Base-by-base conservation (phyloP, 2,113 vertebrate species). In the Pelobates fuscus region DNA sequence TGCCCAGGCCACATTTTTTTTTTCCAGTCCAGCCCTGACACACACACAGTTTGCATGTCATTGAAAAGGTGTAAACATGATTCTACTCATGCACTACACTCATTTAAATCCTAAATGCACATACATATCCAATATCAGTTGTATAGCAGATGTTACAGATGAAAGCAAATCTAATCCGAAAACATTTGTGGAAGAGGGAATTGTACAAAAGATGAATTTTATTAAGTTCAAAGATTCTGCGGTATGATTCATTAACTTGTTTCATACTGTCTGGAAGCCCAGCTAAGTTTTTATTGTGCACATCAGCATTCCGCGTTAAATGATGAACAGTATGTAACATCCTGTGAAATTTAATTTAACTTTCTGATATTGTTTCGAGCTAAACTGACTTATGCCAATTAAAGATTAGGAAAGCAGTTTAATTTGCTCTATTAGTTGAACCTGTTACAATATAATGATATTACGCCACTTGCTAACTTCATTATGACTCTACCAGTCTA, bases 401-500 rank as follows among this genome's bases (percentile, higher is more conserved):
- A 46, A 67, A 57, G 18, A 57, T 37, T 20, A 20, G 49, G 55
- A 49, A n/a, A 49, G 11, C n/a, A 15, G 66, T 32, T 57, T 2
- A 37, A 10, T 68, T 32, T 32, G 18, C 25, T 20, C 14, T n/a
- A 21, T 30, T 68, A 30, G 49, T 18, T 55, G 12, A 68, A 23
- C 49, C 60, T 62, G 4, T 20, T 54, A 32, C 15, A 30, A 37
- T 23, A 54, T 23, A 21, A 68, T 55, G 20, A 37, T 25, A 68
- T 68, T 32, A 37, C 15, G 20, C 44, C n/a, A 12, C 46, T 67
- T 54, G 5, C 26, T 20, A 54, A 67, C 25, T 62, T 67, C 24
- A n/a, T 67, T 67, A 54, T n/a, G 26, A 68, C n/a, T 62, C 30
- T 24, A 32, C 10, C 20, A 55, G 27, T 55, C 29, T 62, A 62